These are phyloP conservation scores for Tenualosa ilisha DNA, from an alignment of 2,797 vertebrate genomes.

Conservation along the genomic window DNA sequence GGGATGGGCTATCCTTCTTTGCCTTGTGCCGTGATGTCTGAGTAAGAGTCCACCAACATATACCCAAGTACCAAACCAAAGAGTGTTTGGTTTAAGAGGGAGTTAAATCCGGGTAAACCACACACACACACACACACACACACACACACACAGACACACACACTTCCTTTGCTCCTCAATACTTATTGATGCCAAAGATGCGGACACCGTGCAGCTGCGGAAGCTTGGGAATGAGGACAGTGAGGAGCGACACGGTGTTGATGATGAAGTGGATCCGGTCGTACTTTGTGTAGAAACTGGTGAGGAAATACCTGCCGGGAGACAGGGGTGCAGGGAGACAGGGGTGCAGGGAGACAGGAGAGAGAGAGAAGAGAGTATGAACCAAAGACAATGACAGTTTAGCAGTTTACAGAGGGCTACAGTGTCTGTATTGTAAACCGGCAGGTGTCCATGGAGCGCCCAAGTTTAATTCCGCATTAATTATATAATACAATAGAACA, in stretches of 20 bases:
- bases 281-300: constrained; percentile 99
- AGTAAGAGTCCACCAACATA: not conserved
- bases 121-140: constrained; percentile 14
- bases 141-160: constrained; percentile 14
- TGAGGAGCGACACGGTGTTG: constrained; percentile 90
- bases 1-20: not conserved
- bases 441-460: too few relatives aligned
- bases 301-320: constrained; percentile 88
- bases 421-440: not conserved
- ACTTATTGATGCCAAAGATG: constrained; percentile 97
- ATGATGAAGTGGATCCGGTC: constrained; percentile 91
- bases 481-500: too few relatives aligned
- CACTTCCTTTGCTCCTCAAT: constrained; percentile 71
- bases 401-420: too few relatives aligned
- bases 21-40: not conserved
- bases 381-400: not conserved
- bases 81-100: not conserved
- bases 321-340: not conserved
- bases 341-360: not conserved
- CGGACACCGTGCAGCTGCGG: constrained; percentile 95
- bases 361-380: not conserved
- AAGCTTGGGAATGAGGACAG: constrained; percentile 93
- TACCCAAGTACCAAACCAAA: not conserved
- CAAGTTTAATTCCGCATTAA: too few relatives aligned
- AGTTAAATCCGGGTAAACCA: not conserved